A percentile compares a stretch with the other conserved stretches of the same genome.
phyloP scores from a whole-genome alignment of 2,113 vertebrate species.

The Apaloderma vittatum region DNA sequence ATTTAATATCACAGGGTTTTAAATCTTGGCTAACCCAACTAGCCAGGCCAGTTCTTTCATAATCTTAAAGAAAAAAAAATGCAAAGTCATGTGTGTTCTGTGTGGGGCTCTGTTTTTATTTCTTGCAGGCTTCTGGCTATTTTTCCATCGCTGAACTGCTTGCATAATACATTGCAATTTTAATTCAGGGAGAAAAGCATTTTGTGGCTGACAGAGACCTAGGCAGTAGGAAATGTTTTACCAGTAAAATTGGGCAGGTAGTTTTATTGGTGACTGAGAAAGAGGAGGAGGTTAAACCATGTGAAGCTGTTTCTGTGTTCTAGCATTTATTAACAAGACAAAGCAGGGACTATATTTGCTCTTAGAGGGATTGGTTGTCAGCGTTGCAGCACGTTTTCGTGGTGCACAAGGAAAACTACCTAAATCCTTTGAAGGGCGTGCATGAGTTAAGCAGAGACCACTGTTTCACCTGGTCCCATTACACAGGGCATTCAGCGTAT shows the following conservation, averaged over 20 bases:
- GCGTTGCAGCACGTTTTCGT: neutral
- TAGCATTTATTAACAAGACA: neutral
- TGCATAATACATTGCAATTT: slow-evolving; percentile 22
- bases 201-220: neutral
- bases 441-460: neutral
- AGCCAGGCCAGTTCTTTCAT: neutral
- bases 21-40: neutral
- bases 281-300: neutral
- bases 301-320: neutral
- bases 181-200: neutral
- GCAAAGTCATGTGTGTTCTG: neutral
- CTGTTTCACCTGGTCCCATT: neutral
- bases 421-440: neutral
- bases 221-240: slow-evolving; percentile 26
- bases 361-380: neutral
- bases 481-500: neutral
- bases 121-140: neutral
- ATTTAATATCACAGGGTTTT: slow-evolving; percentile 1
- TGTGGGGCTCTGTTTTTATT: neutral
- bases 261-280: slow-evolving; percentile 4
- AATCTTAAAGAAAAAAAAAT: neutral
- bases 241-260: neutral
- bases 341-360: neutral
- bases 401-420: neutral
- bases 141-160: slow-evolving; percentile 5